Evolutionary conservation across 1,140 invertebrate species (phyloP).

Genomic region (Triops cancriformis): DNA sequence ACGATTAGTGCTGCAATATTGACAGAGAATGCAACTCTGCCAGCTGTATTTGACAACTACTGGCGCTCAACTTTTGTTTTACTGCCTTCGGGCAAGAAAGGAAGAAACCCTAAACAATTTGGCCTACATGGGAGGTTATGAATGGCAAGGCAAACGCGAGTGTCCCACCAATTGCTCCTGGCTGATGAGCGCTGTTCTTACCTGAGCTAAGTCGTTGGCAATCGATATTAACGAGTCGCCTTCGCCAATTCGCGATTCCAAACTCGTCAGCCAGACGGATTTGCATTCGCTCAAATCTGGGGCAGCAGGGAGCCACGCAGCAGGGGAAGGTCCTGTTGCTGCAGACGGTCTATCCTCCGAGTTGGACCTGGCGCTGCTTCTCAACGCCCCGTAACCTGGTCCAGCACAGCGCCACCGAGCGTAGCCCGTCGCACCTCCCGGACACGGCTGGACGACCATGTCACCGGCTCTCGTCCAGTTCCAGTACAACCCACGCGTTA

Average conservation of each 20-base stretch:
- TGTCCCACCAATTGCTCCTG: background rate
- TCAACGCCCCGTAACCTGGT: constrained; percentile 1
- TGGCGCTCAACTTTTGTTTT: too few species aligned
- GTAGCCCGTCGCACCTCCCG: constrained; percentile 73
- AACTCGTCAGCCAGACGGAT: constrained; percentile 75
- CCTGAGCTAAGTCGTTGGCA: constrained; percentile 65
- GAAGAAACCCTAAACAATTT: too few species aligned
- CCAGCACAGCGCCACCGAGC: constrained; percentile 64
- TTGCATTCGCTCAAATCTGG: constrained; percentile 86
- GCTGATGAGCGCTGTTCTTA: constrained; percentile 35
- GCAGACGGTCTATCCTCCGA: constrained; percentile 32
- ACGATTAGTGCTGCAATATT: background rate
- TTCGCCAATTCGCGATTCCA: constrained; percentile 65
- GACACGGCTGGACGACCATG: constrained; percentile 70
- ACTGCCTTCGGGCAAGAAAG: too few species aligned
- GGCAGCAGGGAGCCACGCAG: constrained; percentile 61
- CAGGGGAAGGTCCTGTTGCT: constrained; percentile 37
- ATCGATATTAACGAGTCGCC: constrained; percentile 68
- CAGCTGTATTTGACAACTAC: background rate
- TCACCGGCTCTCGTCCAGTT: constrained; percentile 74
- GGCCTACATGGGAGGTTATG: too few species aligned
- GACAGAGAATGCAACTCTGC: background rate
- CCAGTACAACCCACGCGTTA: constrained; percentile 71
- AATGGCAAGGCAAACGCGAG: background rate
- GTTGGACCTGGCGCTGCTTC: background rate